Conservation (phyloP, 2,113 vertebrate species). For the Axis porcinus region DNA sequence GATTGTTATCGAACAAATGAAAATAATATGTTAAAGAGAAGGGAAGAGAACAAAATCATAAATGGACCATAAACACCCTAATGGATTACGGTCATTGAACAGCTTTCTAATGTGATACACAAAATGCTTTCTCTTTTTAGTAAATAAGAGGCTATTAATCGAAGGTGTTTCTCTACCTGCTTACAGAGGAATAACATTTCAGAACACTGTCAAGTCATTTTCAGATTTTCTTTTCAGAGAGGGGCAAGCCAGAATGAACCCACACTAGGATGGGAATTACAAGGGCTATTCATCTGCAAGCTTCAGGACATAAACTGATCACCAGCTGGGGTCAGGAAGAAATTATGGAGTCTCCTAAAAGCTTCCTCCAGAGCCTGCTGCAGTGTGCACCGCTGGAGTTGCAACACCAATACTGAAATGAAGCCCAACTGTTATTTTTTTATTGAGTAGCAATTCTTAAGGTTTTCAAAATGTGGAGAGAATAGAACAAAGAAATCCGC, state of each 20-base stretch:
- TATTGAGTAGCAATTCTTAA: conserved; percentile 43
- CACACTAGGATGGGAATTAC: neutral
- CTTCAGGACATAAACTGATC: neutral
- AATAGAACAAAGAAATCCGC: conserved; percentile 50
- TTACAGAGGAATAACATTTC: conserved; percentile 50
- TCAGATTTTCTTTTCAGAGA: conserved; percentile 25
- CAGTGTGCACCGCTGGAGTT: neutral
- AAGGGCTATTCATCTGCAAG: conserved; percentile 29
- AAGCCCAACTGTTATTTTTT: conserved; percentile 35
- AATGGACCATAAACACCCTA: conserved; percentile 70
- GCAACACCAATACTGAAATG: neutral
- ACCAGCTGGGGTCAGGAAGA: conserved; percentile 52
- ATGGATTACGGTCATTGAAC: conserved; percentile 60
- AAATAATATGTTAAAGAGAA: conserved; percentile 64
- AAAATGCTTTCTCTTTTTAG: conserved; percentile 64
- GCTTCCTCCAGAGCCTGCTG: conserved; percentile 34
- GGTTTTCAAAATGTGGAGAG: conserved; percentile 51
- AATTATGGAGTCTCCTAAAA: conserved; percentile 41
- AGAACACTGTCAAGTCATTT: conserved; percentile 54
- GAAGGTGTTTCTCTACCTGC: conserved; percentile 56
- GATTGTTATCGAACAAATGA: conserved; percentile 19
- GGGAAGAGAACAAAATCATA: conserved; percentile 52
- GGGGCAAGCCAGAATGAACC: conserved; percentile 28
- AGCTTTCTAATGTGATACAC: conserved; percentile 68
- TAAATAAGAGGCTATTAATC: conserved; percentile 66